phyloP scores from a whole-genome alignment of 2,113 vertebrate genomes.

The Stomatorhinus ivindoensis region DNA sequence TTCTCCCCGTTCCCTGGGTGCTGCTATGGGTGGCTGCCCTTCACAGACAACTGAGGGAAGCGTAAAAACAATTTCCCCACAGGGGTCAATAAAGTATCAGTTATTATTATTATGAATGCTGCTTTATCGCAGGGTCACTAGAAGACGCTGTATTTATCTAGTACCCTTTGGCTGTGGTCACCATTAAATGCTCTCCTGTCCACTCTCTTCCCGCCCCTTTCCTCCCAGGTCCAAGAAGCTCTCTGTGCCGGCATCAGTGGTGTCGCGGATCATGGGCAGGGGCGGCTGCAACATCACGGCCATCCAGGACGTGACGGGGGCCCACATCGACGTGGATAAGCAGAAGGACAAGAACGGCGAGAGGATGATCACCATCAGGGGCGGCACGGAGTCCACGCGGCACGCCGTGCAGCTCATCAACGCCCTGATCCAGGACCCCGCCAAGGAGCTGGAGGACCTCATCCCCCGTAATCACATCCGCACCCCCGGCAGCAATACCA shows the following conservation, averaged over 20 bases:
- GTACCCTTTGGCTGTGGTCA: background rate
- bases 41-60: too few relatives aligned
- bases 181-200: background rate
- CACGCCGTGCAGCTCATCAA: slow-evolving; percentile 96
- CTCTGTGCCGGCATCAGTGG: slow-evolving; percentile 93
- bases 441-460: slow-evolving; percentile 97
- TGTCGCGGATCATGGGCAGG: slow-evolving; percentile 97
- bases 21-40: too few relatives aligned
- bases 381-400: slow-evolving; percentile 92
- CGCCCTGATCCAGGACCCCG: slow-evolving; percentile 96
- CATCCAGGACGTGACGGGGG: slow-evolving; percentile 96
- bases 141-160: background rate
- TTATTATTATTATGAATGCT: background rate
- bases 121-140: background rate
- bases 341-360: slow-evolving; percentile 99
- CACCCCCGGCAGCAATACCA: slow-evolving; percentile 75
- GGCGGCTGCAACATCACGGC: slow-evolving; percentile 98
- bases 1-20: too few relatives aligned
- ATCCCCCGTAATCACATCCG: slow-evolving; percentile 97
- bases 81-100: too few relatives aligned
- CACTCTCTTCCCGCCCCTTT: background rate
- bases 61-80: too few relatives aligned
- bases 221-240: slow-evolving; percentile 88
- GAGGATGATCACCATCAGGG: slow-evolving; percentile 98
- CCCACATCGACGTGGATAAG: slow-evolving; percentile 97